Percentiles rank a stretch among this genome's conserved stretches.
phyloP scores from a whole-genome alignment of 2,797 vertebrate genomes.

The Glossophaga mutica region DNA sequence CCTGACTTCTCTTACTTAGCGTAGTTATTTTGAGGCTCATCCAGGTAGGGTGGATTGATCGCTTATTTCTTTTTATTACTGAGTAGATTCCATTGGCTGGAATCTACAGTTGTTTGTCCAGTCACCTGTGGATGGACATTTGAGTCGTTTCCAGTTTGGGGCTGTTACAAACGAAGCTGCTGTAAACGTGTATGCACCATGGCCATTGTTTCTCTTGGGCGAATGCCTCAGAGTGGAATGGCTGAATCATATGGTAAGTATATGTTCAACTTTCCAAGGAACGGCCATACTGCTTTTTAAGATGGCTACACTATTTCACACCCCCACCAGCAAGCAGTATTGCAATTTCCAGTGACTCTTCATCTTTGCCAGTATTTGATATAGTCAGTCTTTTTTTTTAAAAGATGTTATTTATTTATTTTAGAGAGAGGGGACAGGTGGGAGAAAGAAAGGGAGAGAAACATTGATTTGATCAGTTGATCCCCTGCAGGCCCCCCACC shows the following conservation, averaged over 20 bases:
- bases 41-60: neutral
- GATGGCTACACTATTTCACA: neutral
- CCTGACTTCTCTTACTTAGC: neutral
- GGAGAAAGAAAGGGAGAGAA: neutral
- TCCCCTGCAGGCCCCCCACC: no score
- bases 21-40: neutral
- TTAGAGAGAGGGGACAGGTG: no score
- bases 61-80: neutral
- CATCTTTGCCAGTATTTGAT: neutral
- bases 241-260: neutral
- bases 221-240: neutral
- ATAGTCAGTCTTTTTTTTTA: neutral
- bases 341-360: neutral
- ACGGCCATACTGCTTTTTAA: neutral
- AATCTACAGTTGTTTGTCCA: neutral
- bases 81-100: neutral
- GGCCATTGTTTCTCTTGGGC: neutral
- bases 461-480: neutral
- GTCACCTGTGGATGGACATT: neutral
- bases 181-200: neutral
- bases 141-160: neutral
- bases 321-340: no score
- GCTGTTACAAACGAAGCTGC: neutral
- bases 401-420: no score
- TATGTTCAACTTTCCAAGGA: neutral